Evolutionary conservation across 2,888 invertebrate species (phyloP).

Genomic region (Campopleginae sp.): DNA sequence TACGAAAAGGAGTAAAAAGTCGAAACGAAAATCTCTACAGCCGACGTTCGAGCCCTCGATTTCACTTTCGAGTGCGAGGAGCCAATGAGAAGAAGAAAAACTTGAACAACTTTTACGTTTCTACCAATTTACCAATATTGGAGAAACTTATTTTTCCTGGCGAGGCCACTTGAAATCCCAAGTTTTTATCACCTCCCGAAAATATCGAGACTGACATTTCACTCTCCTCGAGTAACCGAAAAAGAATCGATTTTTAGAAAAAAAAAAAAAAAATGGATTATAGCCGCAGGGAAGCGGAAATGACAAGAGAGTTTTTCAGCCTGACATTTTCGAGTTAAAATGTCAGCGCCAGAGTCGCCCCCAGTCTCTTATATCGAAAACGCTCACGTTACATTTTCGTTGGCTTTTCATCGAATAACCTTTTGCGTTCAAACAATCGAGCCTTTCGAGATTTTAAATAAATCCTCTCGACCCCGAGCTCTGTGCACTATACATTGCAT

Average conservation of each 20-base stretch:
- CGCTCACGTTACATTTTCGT: slow-evolving; percentile 10
- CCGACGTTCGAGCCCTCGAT: slow-evolving; percentile 10
- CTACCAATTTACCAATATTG: slow-evolving; percentile 38
- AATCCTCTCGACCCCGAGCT: slow-evolving; percentile 64
- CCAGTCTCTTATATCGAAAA: not conserved
- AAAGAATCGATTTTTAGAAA: not conserved
- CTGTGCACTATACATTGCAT: slow-evolving; percentile 36
- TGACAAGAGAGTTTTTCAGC: not conserved
- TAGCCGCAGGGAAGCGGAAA: not conserved
- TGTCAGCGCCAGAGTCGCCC: not conserved
- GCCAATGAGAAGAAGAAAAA: not conserved
- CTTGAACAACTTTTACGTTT: slow-evolving; percentile 47
- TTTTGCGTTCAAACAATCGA: slow-evolving; percentile 28
- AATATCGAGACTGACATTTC: slow-evolving; percentile 18
- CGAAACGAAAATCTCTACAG: slow-evolving; percentile 25
- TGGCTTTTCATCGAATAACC: slow-evolving; percentile 31
- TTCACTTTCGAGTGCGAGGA: not conserved
- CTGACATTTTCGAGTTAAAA: not conserved
- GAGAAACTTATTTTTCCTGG: slow-evolving; percentile 45
- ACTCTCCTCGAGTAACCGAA: not conserved
- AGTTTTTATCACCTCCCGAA: slow-evolving; percentile 5
- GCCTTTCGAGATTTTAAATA: slow-evolving; percentile 64
- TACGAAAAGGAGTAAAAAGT: not conserved
- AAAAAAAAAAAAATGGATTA: not conserved
- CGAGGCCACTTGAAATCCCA: slow-evolving; percentile 20